Evolutionary conservation across 2,113 vertebrate species (phyloP).

Genomic region (Nicator chloris): DNA sequence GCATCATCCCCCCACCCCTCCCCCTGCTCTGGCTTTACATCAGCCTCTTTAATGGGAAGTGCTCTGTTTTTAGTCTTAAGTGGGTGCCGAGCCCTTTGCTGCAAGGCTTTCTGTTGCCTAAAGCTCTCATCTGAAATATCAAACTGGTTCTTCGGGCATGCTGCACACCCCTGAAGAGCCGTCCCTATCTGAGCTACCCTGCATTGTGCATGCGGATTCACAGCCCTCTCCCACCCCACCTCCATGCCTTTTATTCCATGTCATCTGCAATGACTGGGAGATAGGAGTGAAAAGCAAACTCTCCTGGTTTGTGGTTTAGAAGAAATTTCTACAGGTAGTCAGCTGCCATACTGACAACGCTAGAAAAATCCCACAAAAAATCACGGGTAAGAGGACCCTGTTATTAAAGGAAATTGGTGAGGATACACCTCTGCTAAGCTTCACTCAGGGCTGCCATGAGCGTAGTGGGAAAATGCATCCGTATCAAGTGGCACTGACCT

Average conservation of each 20-base stretch:
- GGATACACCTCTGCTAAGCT: neutral
- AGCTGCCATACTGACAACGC: neutral
- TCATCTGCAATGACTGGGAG: neutral
- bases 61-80: slow-evolving; percentile 35
- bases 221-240: neutral
- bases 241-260: neutral
- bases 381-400: neutral
- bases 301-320: neutral
- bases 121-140: neutral
- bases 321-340: neutral
- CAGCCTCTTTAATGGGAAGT: slow-evolving; percentile 47
- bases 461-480: neutral
- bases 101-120: neutral
- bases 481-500: neutral
- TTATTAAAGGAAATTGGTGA: neutral
- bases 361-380: neutral
- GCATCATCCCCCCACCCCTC: neutral
- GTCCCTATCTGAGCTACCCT: neutral
- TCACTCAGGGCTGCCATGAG: neutral
- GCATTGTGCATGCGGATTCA: neutral
- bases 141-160: neutral
- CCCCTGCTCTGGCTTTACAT: slow-evolving; percentile 5
- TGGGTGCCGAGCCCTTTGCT: neutral
- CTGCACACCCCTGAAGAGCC: neutral
- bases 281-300: neutral